Evolutionary conservation across 2,888 invertebrate species (phyloP).

Genomic region (Athripsodes cinereus): DNA sequence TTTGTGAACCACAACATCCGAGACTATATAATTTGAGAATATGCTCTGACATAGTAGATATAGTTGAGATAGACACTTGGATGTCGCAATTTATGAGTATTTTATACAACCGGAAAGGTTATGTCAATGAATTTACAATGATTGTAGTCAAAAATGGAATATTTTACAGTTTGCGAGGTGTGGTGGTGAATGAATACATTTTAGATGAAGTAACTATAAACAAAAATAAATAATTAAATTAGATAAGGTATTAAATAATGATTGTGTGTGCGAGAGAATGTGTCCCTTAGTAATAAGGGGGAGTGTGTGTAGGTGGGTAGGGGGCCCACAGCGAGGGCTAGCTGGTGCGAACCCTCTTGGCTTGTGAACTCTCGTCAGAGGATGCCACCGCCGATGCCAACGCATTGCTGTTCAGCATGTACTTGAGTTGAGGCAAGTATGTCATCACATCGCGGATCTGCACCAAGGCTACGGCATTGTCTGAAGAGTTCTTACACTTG

Average conservation of each 20-base stretch:
- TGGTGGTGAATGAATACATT: no score
- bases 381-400: constrained; percentile 29
- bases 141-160: no score
- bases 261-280: not conserved
- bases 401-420: constrained; percentile 56
- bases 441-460: constrained; percentile 78
- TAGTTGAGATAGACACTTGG: no score
- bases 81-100: no score
- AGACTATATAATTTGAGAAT: no score
- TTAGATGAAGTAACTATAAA: no score
- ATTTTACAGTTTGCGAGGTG: no score
- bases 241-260: not conserved
- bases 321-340: constrained; percentile 30
- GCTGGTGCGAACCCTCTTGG: constrained; percentile 41
- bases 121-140: no score
- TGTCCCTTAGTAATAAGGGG: not conserved
- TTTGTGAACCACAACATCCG: no score
- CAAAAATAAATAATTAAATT: no score
- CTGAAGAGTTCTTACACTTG: constrained; percentile 60
- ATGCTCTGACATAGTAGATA: no score
- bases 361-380: constrained; percentile 31
- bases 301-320: constrained; percentile 5
- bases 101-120: no score
- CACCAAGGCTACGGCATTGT: constrained; percentile 70
- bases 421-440: constrained; percentile 82